Percentiles rank a stretch among this genome's conserved stretches.
Evolutionary conservation across 2,797 vertebrate species (phyloP).

Genomic region (Pelochelys cantorii): DNA sequence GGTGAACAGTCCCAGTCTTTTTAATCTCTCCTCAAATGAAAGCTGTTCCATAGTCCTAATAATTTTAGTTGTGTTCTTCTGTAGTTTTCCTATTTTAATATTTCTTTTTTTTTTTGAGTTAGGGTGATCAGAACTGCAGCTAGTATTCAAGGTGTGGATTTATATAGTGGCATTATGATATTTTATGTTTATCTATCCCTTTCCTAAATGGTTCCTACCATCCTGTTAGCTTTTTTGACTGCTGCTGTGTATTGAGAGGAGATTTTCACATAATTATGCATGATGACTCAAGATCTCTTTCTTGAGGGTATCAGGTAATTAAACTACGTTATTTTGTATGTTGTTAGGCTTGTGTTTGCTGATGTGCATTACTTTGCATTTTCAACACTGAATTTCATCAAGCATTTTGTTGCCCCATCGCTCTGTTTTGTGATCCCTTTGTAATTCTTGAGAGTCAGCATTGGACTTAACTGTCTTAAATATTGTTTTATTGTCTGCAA

Average conservation of each 20-base stretch:
- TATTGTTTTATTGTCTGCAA: neutral
- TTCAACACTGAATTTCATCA: neutral
- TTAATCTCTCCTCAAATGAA: neutral
- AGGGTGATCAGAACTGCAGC: neutral
- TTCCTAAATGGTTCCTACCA: neutral
- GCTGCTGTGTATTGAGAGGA: neutral
- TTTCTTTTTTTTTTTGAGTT: neutral
- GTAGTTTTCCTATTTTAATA: neutral
- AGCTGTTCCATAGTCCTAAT: neutral
- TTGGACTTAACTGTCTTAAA: neutral
- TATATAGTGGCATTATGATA: neutral
- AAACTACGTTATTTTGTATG: neutral
- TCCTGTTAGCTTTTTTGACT: neutral
- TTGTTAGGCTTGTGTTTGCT: neutral
- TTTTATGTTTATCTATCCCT: neutral
- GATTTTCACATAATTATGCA: neutral
- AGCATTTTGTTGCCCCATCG: neutral
- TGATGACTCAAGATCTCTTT: neutral
- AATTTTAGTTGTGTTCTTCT: neutral
- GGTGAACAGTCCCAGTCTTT: neutral
- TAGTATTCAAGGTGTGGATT: neutral
- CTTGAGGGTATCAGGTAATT: neutral
- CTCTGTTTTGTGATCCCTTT: neutral
- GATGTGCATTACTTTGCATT: neutral
- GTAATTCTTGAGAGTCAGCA: neutral